Conservation (phyloP, 2,113 vertebrate genomes). For the Maccullochella peelii region DNA sequence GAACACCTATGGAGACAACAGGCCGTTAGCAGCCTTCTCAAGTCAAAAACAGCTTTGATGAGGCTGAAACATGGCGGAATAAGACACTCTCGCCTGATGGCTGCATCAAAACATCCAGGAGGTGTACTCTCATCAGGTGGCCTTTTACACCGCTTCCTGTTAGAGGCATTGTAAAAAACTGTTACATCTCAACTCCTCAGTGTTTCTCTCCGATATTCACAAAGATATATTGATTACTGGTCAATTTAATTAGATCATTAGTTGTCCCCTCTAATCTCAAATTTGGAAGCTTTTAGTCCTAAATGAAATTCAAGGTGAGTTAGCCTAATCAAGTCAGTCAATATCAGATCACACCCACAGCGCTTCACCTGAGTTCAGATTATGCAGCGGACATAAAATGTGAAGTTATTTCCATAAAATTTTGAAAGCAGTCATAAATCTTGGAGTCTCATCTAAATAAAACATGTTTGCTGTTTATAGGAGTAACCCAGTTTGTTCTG, state of each 20-base stretch:
- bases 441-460: slow-evolving; percentile 59
- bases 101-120: slow-evolving; percentile 47
- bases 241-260: slow-evolving; percentile 40
- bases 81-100: slow-evolving; percentile 39
- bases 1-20: slow-evolving; percentile 66
- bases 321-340: slow-evolving; percentile 38
- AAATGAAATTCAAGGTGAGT: slow-evolving; percentile 42
- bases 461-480: slow-evolving; percentile 38
- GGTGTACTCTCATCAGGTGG: slow-evolving; percentile 31
- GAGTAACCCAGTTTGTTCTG: slow-evolving; percentile 50
- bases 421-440: slow-evolving; percentile 61
- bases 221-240: neutral
- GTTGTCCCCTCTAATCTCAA: slow-evolving; percentile 11
- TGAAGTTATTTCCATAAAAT: slow-evolving; percentile 64
- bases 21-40: slow-evolving; percentile 45
- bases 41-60: slow-evolving; percentile 66
- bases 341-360: slow-evolving; percentile 40
- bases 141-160: slow-evolving; percentile 24
- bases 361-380: slow-evolving; percentile 21
- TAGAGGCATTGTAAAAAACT: neutral
- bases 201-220: slow-evolving; percentile 9
- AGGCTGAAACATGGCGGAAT: slow-evolving; percentile 54
- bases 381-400: slow-evolving; percentile 48
- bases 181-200: neutral
- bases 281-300: slow-evolving; percentile 27